phyloP scores from a whole-genome alignment of 2,888 invertebrate genomes.

The Platerodrilus igneus region DNA sequence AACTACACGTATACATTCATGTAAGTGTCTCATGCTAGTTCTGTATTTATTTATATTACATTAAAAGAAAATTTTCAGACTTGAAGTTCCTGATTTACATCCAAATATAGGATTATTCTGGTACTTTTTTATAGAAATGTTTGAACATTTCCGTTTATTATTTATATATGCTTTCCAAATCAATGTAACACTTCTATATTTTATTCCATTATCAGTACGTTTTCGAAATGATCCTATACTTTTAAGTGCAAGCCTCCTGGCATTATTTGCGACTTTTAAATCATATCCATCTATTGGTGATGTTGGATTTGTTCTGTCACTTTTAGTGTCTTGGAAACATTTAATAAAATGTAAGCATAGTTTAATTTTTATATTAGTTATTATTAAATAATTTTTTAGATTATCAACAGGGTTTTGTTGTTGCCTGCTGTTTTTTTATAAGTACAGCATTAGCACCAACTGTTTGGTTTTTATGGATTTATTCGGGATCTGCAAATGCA shows the following conservation, averaged over 20 bases:
- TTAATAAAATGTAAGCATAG: constrained; percentile 73
- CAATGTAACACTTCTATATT: constrained; percentile 86
- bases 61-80: constrained; percentile 53
- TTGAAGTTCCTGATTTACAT: constrained; percentile 87
- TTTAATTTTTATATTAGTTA: constrained; percentile 1
- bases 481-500: constrained; percentile 96
- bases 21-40: constrained; percentile 54
- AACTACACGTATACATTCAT: constrained; percentile 54
- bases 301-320: constrained; percentile 83
- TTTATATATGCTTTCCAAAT: constrained; percentile 97
- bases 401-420: constrained; percentile 92
- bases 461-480: constrained; percentile 98
- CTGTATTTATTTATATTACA: no score
- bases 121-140: constrained; percentile 99
- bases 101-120: constrained; percentile 98
- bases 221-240: constrained; percentile 76
- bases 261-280: constrained; percentile 86
- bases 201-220: constrained; percentile 79
- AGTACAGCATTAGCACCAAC: constrained; percentile 90
- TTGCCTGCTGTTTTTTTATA: constrained; percentile 84
- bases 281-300: constrained; percentile 97
- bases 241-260: constrained; percentile 71
- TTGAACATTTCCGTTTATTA: constrained; percentile 93
- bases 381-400: constrained; percentile 64
- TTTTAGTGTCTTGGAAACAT: constrained; percentile 89